phyloP scores from a whole-genome alignment of 2,113 vertebrate species.

The Glaucomys volans region DNA sequence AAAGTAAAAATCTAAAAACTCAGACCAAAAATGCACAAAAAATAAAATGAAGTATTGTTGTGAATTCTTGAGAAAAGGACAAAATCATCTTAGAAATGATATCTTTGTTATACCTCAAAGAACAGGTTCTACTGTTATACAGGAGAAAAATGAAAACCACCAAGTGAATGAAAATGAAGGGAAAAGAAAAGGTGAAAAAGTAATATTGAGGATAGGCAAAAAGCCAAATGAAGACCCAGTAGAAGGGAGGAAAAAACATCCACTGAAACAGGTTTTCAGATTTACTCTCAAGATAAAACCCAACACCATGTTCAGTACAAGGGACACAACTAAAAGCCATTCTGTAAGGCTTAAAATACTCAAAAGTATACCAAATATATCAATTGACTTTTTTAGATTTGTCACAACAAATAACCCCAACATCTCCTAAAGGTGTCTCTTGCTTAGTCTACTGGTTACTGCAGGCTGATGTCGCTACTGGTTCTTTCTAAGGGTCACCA shows the following conservation, averaged over 20 bases:
- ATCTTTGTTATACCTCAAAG: background rate
- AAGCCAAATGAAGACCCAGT: background rate
- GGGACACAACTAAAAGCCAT: background rate
- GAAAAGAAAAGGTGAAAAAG: background rate
- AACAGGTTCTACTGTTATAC: background rate
- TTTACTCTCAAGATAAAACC: background rate
- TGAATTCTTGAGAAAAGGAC: background rate
- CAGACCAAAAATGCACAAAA: background rate
- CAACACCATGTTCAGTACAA: background rate
- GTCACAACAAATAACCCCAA: background rate
- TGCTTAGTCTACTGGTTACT: background rate
- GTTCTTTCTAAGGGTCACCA: background rate
- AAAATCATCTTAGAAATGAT: slow-evolving; percentile 23
- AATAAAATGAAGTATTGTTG: background rate
- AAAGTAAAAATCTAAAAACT: background rate
- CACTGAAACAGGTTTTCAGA: background rate
- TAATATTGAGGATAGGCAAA: background rate
- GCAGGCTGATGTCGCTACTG: background rate
- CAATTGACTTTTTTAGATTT: background rate
- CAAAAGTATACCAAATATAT: background rate
- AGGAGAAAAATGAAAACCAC: background rate
- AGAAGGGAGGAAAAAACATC: background rate
- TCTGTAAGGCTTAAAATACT: background rate
- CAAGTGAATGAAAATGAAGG: background rate
- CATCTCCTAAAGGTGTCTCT: background rate